Evolutionary conservation across 1,140 invertebrate genomes (phyloP).

Genomic region (Ganaspis sp.): DNA sequence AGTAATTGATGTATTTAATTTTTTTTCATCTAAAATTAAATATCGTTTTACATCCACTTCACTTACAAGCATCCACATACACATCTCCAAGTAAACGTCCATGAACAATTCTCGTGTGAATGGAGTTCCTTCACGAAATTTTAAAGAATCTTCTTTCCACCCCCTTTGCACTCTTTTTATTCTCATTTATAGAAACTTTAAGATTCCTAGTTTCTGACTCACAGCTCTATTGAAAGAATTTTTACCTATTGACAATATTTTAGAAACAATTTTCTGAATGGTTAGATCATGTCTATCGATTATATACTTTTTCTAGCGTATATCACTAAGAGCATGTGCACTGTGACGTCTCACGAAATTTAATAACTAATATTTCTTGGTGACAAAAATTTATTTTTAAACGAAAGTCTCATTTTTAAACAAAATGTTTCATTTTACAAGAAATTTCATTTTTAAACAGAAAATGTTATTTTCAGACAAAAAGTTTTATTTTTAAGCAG

Average conservation of each 20-base stretch:
- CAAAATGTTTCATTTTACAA: too few species aligned
- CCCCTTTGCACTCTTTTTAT: conserved; percentile 46
- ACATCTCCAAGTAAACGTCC: conserved; percentile 16
- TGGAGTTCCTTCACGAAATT: conserved; percentile 12
- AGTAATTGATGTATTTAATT: conserved; percentile 37
- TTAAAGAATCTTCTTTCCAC: conserved; percentile 31
- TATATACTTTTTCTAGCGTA: background rate
- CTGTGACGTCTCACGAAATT: conserved; percentile 9
- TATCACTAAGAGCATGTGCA: conserved; percentile 17
- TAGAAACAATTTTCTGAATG: background rate
- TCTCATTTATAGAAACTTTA: conserved; percentile 35
- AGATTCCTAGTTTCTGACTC: background rate
- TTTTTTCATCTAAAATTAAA: conserved; percentile 51
- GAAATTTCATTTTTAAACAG: too few species aligned
- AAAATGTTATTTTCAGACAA: too few species aligned
- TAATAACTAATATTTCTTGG: conserved; percentile 1
- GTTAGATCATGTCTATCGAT: background rate
- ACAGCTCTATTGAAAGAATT: background rate
- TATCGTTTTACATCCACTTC: conserved; percentile 43
- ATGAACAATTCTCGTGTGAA: conserved; percentile 20
- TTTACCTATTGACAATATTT: background rate
- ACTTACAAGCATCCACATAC: conserved; percentile 25
- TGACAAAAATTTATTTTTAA: too few species aligned
- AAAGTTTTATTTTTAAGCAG: too few species aligned
- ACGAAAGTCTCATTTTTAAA: too few species aligned